These are phyloP conservation scores for Strigops habroptila DNA, from an alignment of 2,113 vertebrate genomes.

Conservation along the genomic window DNA sequence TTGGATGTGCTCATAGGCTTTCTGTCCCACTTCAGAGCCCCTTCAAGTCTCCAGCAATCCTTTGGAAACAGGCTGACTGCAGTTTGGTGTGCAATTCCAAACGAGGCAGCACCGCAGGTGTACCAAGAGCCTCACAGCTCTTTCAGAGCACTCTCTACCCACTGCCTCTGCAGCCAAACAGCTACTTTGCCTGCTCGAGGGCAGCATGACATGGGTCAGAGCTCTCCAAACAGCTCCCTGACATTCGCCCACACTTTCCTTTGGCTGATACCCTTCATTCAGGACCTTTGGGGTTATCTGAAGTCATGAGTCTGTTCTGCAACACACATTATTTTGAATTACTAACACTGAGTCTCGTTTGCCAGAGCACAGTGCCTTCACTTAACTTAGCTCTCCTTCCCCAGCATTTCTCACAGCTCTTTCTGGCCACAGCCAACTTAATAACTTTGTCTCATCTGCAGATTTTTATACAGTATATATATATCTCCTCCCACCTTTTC, in stretches of 20 bases:
- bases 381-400: background rate
- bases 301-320: background rate
- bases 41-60: background rate
- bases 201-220: background rate
- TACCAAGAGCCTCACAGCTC: background rate
- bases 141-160: background rate
- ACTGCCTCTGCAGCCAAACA: background rate
- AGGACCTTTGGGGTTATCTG: background rate
- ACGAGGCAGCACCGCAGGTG: background rate
- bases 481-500: slow-evolving; percentile 28
- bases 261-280: background rate
- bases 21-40: background rate
- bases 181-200: background rate
- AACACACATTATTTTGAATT: background rate
- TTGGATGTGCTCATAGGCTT: background rate
- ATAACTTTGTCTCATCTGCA: slow-evolving; percentile 15
- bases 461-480: background rate
- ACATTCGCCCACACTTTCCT: background rate
- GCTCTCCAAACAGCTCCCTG: background rate
- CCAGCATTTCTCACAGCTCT: background rate
- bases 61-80: background rate
- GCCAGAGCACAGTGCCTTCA: accelerated
- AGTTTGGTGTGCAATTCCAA: background rate
- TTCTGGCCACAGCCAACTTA: background rate
- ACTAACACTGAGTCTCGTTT: background rate